A percentile compares a stretch with the other conserved stretches of the same genome.
These are phyloP conservation scores for Leuciscus idus DNA, from an alignment of 2,113 vertebrate genomes.

Conservation along the genomic window DNA sequence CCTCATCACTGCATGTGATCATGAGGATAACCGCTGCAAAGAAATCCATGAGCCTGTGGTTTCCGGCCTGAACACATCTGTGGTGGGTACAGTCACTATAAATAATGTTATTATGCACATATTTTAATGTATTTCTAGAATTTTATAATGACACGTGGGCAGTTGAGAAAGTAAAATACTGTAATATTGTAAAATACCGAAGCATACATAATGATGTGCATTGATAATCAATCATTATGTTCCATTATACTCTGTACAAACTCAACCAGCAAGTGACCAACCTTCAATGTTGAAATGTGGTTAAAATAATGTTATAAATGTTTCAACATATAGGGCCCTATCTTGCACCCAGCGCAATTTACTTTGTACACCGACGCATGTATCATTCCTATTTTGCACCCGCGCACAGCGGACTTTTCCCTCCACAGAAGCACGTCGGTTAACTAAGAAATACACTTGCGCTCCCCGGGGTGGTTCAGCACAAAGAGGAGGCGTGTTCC, in stretches of 20 bases:
- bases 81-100: slow-evolving; percentile 74
- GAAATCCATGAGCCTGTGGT: slow-evolving; percentile 84
- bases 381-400: no score
- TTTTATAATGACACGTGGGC: background rate
- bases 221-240: background rate
- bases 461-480: no score
- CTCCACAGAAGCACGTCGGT: no score
- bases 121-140: background rate
- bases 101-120: background rate
- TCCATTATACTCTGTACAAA: background rate
- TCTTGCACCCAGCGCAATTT: no score
- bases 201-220: background rate
- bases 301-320: background rate
- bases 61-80: slow-evolving; percentile 89
- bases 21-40: slow-evolving; percentile 71
- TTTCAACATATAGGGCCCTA: no score
- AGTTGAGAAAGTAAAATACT: background rate
- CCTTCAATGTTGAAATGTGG: background rate
- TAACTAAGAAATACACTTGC: no score
- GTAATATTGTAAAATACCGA: no score
- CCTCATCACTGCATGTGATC: slow-evolving; percentile 69
- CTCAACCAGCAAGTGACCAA: background rate
- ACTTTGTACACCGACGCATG: no score
- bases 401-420: no score
- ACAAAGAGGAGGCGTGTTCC: no score